phyloP scores from a whole-genome alignment of 2,113 vertebrate species.

The Oxygymnocypris stewartii region DNA sequence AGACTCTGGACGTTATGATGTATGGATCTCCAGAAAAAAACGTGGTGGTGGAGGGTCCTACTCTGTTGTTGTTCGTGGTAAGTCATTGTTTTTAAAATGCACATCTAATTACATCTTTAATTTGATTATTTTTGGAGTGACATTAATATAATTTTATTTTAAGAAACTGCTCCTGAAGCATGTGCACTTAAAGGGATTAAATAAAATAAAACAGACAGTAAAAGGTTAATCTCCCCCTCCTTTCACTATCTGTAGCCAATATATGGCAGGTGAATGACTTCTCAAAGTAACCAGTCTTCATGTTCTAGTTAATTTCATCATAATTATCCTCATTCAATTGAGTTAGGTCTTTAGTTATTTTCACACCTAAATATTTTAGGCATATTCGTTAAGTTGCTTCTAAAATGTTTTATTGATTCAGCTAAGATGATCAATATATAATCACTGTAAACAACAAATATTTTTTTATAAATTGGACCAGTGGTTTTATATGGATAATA shows the following conservation, averaged over 20 bases:
- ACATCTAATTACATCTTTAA: background rate
- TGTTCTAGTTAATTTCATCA: background rate
- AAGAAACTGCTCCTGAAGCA: background rate
- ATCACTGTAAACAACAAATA: background rate
- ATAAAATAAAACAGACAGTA: background rate
- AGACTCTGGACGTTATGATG: background rate
- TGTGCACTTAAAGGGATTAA: background rate
- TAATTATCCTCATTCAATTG: background rate
- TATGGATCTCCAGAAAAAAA: background rate
- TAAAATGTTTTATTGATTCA: background rate
- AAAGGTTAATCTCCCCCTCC: background rate
- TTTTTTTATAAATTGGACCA: background rate
- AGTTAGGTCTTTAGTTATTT: background rate
- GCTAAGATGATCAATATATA: background rate
- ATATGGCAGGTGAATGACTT: background rate
- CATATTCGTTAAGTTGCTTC: background rate
- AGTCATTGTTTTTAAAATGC: background rate
- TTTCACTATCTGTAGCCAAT: too few species aligned
- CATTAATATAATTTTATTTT: background rate
- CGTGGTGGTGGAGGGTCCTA: background rate
- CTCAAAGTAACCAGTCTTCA: background rate
- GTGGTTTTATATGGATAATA: background rate
- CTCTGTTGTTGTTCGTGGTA: background rate
- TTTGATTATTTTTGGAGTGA: background rate
- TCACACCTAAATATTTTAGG: background rate